phyloP scores from a whole-genome alignment of 2,888 invertebrate species.

The Pandemis heparana region DNA sequence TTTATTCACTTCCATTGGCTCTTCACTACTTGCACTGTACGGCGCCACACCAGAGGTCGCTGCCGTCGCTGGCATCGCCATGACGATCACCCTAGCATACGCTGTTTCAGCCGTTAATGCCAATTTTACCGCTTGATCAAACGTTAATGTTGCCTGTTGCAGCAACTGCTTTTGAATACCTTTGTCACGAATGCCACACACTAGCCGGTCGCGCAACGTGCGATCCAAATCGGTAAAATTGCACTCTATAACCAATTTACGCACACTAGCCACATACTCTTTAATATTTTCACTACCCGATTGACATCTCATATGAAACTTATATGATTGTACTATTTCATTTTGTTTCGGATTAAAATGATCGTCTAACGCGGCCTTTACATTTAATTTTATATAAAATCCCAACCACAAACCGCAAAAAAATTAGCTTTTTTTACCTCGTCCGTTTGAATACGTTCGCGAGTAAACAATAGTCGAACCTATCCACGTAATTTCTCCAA shows the following conservation, averaged over 20 bases:
- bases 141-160: not conserved
- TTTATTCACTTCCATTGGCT: not conserved
- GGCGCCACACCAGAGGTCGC: too few species aligned
- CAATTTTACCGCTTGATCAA: not conserved
- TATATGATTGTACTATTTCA: conserved; percentile 3
- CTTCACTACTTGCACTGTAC: not conserved
- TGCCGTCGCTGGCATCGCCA: not conserved
- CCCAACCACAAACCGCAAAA: not conserved
- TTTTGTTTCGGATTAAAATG: conserved; percentile 53
- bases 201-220: conserved; percentile 20
- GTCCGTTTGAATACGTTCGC: not conserved
- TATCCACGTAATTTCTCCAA: not conserved
- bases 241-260: conserved; percentile 16
- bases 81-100: too few species aligned
- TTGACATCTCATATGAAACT: conserved; percentile 18
- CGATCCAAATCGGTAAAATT: conserved; percentile 24
- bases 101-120: not conserved
- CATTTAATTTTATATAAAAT: too few species aligned
- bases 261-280: not conserved
- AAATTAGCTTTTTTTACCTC: not conserved
- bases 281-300: conserved; percentile 13
- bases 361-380: too few species aligned
- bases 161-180: not conserved
- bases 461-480: not conserved
- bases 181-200: conserved; percentile 26